These are phyloP conservation scores for Brachirus orientalis DNA, from an alignment of 2,113 vertebrate genomes.

Conservation along the genomic window DNA sequence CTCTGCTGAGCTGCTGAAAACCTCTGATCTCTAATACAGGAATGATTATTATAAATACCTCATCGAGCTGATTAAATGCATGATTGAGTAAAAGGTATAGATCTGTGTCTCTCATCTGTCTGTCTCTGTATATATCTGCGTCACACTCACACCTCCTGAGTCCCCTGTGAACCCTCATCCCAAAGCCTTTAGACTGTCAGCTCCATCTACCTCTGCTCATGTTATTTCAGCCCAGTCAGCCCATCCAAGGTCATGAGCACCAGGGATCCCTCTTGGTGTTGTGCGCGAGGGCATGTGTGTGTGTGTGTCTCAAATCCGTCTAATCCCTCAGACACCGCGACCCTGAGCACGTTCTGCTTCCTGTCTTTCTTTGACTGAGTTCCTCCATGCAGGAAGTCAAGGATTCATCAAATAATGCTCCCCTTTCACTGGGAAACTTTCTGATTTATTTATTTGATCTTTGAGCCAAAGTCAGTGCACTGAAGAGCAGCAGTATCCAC, in stretches of 20 bases:
- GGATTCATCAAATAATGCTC: constrained; percentile 69
- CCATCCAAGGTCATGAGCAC: constrained; percentile 72
- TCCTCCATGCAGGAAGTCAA: constrained; percentile 71
- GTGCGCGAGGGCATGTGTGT: background rate
- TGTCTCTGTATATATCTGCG: background rate
- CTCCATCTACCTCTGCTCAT: constrained; percentile 68
- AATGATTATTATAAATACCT: background rate
- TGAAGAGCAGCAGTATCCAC: constrained; percentile 20
- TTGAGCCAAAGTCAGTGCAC: constrained; percentile 27
- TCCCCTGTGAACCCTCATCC: too few relatives aligned
- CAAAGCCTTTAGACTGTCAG: constrained; percentile 62
- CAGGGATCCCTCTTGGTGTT: constrained; percentile 58
- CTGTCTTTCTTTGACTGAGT: constrained; percentile 70
- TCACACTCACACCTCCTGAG: constrained; percentile 26
- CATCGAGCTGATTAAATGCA: background rate
- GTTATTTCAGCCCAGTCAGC: constrained; percentile 66
- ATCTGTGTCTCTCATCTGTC: background rate
- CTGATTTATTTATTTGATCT: constrained; percentile 65
- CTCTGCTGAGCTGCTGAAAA: background rate
- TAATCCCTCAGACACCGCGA: constrained; percentile 75
- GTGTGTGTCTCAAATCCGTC: constrained; percentile 50
- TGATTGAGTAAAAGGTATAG: background rate
- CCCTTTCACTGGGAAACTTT: constrained; percentile 58
- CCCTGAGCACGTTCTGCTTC: constrained; percentile 75
- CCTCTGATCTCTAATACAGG: constrained; percentile 6